Evolutionary conservation across 1,140 invertebrate genomes (phyloP), one percentile per base, ranked within the genome.

Genomic region (Euschistus heros): DNA sequence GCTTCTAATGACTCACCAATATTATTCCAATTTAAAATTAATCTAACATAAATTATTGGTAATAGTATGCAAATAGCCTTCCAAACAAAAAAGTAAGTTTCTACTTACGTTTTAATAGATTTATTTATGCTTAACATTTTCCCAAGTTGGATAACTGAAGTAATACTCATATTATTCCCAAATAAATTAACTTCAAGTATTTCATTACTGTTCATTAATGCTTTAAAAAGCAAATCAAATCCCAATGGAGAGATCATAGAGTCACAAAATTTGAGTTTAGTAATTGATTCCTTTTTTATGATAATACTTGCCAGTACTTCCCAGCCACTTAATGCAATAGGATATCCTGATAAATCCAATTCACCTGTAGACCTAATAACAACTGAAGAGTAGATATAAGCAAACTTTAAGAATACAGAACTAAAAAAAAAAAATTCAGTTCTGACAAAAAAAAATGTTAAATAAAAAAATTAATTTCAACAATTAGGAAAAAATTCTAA

Each of bases 301-400:
- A 54, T 22, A 14, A 54, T 26, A 10, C 18, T 22, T 26, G 50
- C 8, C 15, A 54, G 7, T 26, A 26, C 50, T 7, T 22, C 50
- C 18, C 50, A 54, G 15, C 18, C 13, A 22, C 24, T 7, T 7
- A 54, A 20, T 20, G 18, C 50, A 26, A 54, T 17, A 22, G 50
- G 18, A 26, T 54, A 54, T 22, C 50, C 50, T 20, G 50, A 54
- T 26, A 54, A 54, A 54, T 54, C 24, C 2, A 54, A 54, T 54
- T 54, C 50, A 26, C 50, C 50, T 54, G 50, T 7, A n/a, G 5
- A 20, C 13, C 50, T 54, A 26, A 4, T 15, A 54, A 37, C 33
- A 37, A 37, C 13, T 10, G 6, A 37, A 10, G 33, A 6, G 7
- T 1, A 10, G 13, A 37, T 30, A 30, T 30, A 30, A 4, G 10